phyloP scores from a whole-genome alignment of 2,888 invertebrate genomes.

The Agrochola litura region DNA sequence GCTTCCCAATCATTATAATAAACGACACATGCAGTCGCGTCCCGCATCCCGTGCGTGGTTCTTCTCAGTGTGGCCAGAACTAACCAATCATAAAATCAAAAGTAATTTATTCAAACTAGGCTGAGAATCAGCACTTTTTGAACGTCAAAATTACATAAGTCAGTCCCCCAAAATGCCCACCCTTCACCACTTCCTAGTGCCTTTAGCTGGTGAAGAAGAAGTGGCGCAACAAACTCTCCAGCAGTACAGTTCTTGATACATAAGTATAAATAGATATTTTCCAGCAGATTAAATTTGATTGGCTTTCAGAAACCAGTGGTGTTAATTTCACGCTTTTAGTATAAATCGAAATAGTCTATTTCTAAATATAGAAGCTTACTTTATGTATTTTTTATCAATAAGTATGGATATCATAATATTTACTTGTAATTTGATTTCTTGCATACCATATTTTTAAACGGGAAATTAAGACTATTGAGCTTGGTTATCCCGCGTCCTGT shows the following conservation, averaged over 20 bases:
- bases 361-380: conserved; percentile 3
- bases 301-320: background rate
- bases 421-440: conserved; percentile 18
- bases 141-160: background rate
- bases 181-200: background rate
- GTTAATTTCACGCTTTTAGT: conserved; percentile 19
- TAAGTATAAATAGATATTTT: too few relatives aligned
- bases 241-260: background rate
- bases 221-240: background rate
- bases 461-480: background rate
- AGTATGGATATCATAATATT: conserved; percentile 19
- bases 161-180: background rate
- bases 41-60: background rate
- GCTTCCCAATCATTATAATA: too few relatives aligned
- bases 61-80: background rate
- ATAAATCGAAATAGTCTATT: conserved; percentile 6
- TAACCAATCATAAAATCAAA: background rate
- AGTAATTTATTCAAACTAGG: too few relatives aligned
- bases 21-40: background rate
- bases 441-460: conserved; percentile 15
- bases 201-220: background rate
- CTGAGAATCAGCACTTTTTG: too few relatives aligned
- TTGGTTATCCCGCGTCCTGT: too few relatives aligned
- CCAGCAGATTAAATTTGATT: background rate
- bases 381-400: conserved; percentile 39